A percentile compares a stretch with the other conserved stretches of the same genome.
Conservation (phyloP, 2,797 vertebrate genomes). For the Epinephelus malabaricus region DNA sequence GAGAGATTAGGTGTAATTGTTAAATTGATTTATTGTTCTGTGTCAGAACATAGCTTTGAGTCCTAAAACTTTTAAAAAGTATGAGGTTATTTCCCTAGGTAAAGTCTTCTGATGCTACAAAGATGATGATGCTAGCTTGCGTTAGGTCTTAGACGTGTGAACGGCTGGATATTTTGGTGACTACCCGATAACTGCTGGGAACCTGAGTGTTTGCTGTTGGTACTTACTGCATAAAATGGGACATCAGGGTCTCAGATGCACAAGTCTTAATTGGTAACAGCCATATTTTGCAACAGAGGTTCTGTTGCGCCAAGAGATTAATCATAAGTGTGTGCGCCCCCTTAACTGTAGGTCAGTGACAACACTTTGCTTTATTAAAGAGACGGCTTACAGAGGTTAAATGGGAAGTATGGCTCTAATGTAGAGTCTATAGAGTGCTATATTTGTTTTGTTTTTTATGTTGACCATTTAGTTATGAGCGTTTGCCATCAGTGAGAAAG, state of each 20-base stretch:
- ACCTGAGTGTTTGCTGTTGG: conserved; percentile 50
- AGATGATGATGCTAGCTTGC: conserved; percentile 59
- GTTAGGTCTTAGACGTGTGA: conserved; percentile 49
- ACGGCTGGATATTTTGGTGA: conserved; percentile 44
- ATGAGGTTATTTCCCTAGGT: conserved; percentile 67
- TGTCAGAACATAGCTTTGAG: conserved; percentile 88
- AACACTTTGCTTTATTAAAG: conserved; percentile 35
- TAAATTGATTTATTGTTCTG: conserved; percentile 87
- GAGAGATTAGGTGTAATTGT: conserved; percentile 76
- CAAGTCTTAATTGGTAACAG: conserved; percentile 81
- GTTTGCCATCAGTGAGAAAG: conserved; percentile 37
- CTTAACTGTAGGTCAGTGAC: conserved; percentile 45
- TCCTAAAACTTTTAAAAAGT: conserved; percentile 85
- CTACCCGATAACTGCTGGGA: conserved; percentile 33
- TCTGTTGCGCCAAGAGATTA: conserved; percentile 75
- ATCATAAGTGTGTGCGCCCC: conserved; percentile 41
- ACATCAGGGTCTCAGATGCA: conserved; percentile 71
- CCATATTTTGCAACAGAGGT: conserved; percentile 75
- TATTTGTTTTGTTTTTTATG: conserved; percentile 37
- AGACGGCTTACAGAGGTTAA: conserved; percentile 36
- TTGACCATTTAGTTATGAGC: conserved; percentile 48
- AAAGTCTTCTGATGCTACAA: conserved; percentile 74
- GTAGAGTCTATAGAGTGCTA: conserved; percentile 39
- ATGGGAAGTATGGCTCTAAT: conserved; percentile 39
- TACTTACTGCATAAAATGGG: conserved; percentile 65